These are phyloP conservation scores for Pleuronectes platessa DNA, from an alignment of 2,113 vertebrate genomes.

Conservation along the genomic window DNA sequence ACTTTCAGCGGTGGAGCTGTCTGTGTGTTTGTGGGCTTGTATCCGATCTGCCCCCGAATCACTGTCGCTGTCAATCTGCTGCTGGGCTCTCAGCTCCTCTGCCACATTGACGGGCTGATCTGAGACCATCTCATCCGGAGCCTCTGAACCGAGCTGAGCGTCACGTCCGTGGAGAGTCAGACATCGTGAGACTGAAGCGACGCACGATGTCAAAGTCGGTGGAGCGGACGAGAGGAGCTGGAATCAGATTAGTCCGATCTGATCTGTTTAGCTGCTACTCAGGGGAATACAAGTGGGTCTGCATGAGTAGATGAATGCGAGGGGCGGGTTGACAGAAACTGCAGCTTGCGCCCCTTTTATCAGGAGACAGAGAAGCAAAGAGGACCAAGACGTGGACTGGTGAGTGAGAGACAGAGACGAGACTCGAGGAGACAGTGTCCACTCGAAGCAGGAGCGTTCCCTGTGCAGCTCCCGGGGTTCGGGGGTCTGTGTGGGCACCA, in stretches of 20 bases:
- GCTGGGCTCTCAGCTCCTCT: conserved; percentile 24
- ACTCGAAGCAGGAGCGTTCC: no score
- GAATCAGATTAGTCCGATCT: conserved; percentile 56
- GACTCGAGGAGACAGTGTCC: neutral
- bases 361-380: neutral
- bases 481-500: no score
- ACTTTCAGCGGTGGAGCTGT: neutral
- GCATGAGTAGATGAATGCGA: conserved; percentile 31
- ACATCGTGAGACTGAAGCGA: conserved; percentile 25
- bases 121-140: conserved; percentile 48
- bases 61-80: conserved; percentile 50
- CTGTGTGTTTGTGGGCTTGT: conserved; percentile 16
- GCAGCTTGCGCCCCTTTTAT: conserved; percentile 1
- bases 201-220: conserved; percentile 36
- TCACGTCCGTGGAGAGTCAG: conserved; percentile 39
- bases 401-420: neutral
- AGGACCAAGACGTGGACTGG: neutral
- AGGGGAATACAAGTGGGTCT: conserved; percentile 37
- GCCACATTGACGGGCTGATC: conserved; percentile 64
- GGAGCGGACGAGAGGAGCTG: conserved; percentile 39
- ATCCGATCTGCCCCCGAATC: conserved; percentile 37
- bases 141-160: conserved; percentile 39
- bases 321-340: conserved; percentile 16
- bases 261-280: conserved; percentile 52
- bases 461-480: no score